Percentiles rank a stretch among this genome's conserved stretches.
phyloP scores from a whole-genome alignment of 2,797 vertebrate species.

The Falco rusticolus region DNA sequence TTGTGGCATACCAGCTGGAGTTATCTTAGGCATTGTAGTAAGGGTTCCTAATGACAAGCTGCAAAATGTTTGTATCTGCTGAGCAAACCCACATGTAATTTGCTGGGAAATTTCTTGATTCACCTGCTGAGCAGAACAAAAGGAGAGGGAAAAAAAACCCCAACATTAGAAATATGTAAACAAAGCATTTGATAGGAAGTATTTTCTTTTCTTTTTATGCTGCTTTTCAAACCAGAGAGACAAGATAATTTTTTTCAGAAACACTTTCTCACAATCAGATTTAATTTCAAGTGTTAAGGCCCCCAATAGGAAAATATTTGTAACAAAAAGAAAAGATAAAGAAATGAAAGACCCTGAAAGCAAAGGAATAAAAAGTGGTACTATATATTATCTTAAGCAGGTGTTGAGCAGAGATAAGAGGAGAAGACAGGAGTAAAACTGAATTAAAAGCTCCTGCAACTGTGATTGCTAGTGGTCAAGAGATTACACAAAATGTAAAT shows the following conservation, averaged over 20 bases:
- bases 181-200: not conserved
- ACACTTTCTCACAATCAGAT: not conserved
- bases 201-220: not conserved
- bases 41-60: not conserved
- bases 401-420: slow-evolving; percentile 46
- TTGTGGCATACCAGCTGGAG: not conserved
- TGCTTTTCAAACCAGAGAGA: not conserved
- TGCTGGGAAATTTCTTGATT: not conserved
- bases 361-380: not conserved
- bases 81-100: not conserved
- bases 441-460: not conserved
- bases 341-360: not conserved
- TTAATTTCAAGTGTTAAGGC: not conserved
- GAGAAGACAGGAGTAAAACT: not conserved
- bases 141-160: not conserved
- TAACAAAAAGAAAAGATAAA: slow-evolving; percentile 21
- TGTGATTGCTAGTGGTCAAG: not conserved
- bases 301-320: slow-evolving; percentile 15
- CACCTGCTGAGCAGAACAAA: not conserved
- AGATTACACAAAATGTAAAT: slow-evolving; percentile 1
- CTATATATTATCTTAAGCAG: not conserved
- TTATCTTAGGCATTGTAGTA: not conserved
- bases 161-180: not conserved
- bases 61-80: not conserved
- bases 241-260: slow-evolving; percentile 2